Evolutionary conservation across 2,888 invertebrate genomes (phyloP).

Genomic region (Pedicia rivosa): DNA sequence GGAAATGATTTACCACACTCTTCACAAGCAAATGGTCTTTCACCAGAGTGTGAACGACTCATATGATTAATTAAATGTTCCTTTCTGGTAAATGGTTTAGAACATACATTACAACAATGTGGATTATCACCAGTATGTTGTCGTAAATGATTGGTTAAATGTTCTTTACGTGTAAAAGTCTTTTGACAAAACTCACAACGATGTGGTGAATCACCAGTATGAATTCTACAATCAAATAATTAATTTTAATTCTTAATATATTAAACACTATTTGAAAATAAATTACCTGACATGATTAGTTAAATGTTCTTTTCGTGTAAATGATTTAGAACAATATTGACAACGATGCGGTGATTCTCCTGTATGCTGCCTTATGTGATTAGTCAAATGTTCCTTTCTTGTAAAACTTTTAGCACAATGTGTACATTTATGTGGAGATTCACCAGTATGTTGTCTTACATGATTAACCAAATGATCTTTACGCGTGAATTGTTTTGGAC

Average conservation of each 20-base stretch:
- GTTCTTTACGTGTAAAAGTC: conserved; percentile 72
- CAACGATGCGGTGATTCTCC: conserved; percentile 54
- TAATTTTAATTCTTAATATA: not conserved
- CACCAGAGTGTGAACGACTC: conserved; percentile 45
- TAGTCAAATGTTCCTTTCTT: conserved; percentile 69
- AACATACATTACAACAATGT: conserved; percentile 70
- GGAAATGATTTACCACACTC: conserved; percentile 81
- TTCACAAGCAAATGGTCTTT: conserved; percentile 67
- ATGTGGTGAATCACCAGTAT: conserved; percentile 70
- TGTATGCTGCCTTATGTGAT: conserved; percentile 66
- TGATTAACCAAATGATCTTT: conserved; percentile 63
- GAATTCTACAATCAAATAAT: conserved; percentile 14
- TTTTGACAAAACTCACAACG: conserved; percentile 75
- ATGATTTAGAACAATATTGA: conserved; percentile 34
- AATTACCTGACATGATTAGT: conserved; percentile 71
- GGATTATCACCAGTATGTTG: conserved; percentile 82
- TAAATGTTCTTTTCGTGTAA: conserved; percentile 72
- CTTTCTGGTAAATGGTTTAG: conserved; percentile 71
- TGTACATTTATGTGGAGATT: conserved; percentile 75
- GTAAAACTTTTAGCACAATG: conserved; percentile 69
- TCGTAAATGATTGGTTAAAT: conserved; percentile 69
- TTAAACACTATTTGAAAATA: conserved; percentile 17
- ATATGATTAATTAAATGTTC: conserved; percentile 78
- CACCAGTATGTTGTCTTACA: conserved; percentile 64
- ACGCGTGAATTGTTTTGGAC: conserved; percentile 71